These are phyloP conservation scores for Delia radicum DNA, from an alignment of 1,140 invertebrate genomes.

Conservation along the genomic window DNA sequence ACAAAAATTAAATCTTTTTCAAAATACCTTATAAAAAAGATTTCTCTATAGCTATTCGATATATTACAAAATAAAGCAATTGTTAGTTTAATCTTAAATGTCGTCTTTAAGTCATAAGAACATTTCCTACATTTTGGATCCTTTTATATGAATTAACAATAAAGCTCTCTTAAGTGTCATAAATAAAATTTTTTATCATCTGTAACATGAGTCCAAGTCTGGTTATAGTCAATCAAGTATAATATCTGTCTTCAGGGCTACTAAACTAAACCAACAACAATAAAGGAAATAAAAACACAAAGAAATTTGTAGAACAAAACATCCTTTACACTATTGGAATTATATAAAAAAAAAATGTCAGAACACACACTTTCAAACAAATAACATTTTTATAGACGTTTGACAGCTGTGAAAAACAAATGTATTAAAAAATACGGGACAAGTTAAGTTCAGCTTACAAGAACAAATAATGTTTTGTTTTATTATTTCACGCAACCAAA, in stretches of 20 bases:
- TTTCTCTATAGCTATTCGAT: background rate
- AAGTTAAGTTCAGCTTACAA: background rate
- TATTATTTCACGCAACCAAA: background rate
- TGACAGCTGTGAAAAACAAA: background rate
- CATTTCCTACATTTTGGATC: background rate
- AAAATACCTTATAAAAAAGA: too few species aligned
- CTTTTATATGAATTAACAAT: background rate
- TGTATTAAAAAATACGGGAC: background rate
- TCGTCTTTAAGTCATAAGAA: background rate
- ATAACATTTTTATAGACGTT: background rate
- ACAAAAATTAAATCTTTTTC: background rate
- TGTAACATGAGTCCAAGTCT: background rate
- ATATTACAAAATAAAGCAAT: background rate
- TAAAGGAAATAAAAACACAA: background rate
- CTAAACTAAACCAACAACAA: background rate
- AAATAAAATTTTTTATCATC: background rate
- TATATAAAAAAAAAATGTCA: background rate
- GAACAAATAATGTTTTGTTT: background rate
- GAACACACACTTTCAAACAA: background rate
- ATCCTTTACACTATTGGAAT: background rate
- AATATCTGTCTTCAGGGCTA: background rate
- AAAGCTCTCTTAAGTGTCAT: background rate
- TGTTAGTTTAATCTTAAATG: background rate
- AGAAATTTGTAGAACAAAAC: background rate
- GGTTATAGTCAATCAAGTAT: background rate